Evolutionary conservation across 2,113 vertebrate genomes (phyloP).

Genomic region (Erythrocercus mccallii): DNA sequence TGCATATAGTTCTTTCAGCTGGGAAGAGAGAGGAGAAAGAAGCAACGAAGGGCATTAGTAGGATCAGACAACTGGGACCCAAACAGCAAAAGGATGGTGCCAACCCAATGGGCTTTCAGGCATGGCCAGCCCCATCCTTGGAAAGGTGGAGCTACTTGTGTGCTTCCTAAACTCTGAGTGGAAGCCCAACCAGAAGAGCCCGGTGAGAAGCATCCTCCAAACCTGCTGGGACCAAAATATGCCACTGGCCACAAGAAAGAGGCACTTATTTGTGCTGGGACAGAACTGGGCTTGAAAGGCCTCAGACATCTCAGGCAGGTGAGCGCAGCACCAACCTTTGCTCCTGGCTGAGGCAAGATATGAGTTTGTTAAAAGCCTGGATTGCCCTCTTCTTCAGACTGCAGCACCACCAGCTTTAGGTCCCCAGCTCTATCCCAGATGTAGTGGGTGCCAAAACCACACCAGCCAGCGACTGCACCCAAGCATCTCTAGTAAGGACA

Average conservation of each 20-base stretch:
- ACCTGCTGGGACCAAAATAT: background rate
- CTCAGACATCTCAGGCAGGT: background rate
- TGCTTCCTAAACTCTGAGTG: background rate
- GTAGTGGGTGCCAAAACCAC: background rate
- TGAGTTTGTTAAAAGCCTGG: background rate
- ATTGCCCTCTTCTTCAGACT: background rate
- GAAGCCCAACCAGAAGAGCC: background rate
- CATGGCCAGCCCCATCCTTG: background rate
- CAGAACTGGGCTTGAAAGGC: background rate
- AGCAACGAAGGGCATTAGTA: conserved; percentile 14
- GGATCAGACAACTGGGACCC: background rate
- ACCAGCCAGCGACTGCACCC: background rate
- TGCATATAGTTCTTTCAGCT: conserved; percentile 99
- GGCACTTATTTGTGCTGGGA: background rate
- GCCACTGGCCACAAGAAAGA: background rate
- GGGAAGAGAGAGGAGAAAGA: conserved; percentile 19
- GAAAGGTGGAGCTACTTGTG: background rate
- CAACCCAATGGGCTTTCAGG: background rate
- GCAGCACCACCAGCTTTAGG: background rate
- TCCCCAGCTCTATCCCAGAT: background rate
- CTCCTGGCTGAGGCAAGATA: background rate
- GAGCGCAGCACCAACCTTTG: accelerated
- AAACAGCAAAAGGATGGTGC: background rate
- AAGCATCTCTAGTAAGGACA: background rate
- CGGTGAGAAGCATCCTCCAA: accelerated